Evolutionary conservation across 2,113 vertebrate species (phyloP).

Genomic region (Pseudorectes ferrugineus): DNA sequence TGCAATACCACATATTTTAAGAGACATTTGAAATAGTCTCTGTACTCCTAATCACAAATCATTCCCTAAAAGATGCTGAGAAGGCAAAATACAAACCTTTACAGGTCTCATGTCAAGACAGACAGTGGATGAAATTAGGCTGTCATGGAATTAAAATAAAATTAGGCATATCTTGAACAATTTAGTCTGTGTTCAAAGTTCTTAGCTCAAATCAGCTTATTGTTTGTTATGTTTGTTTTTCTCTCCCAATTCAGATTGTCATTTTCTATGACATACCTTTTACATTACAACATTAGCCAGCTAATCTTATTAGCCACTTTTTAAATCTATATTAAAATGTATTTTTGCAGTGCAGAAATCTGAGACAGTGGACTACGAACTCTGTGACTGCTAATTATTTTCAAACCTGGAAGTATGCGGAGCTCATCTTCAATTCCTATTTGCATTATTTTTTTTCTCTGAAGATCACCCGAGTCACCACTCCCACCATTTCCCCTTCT

Average conservation of each 20-base stretch:
- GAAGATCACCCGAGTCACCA: neutral
- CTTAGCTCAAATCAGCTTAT: neutral
- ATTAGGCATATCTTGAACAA: neutral
- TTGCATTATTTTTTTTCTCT: neutral
- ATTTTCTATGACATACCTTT: neutral
- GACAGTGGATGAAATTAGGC: neutral
- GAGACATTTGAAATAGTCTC: slow-evolving; percentile 37
- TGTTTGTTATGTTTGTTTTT: neutral
- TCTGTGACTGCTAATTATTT: neutral
- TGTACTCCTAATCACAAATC: slow-evolving; percentile 32
- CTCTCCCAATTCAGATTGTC: neutral
- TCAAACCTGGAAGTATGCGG: neutral
- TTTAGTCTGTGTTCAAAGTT: neutral
- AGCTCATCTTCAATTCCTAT: neutral
- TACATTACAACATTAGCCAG: neutral
- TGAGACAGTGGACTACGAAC: neutral
- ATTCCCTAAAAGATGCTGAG: neutral
- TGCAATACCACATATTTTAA: slow-evolving; percentile 54
- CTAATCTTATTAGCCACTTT: neutral
- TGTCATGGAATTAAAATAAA: neutral
- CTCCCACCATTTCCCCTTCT: neutral
- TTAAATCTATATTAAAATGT: neutral
- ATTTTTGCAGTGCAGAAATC: neutral
- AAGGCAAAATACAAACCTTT: neutral
- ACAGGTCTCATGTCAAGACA: neutral